Evolutionary conservation across 2,113 vertebrate genomes (phyloP), one percentile per base, ranked within the genome.

Genomic region (Thermophis baileyi): DNA sequence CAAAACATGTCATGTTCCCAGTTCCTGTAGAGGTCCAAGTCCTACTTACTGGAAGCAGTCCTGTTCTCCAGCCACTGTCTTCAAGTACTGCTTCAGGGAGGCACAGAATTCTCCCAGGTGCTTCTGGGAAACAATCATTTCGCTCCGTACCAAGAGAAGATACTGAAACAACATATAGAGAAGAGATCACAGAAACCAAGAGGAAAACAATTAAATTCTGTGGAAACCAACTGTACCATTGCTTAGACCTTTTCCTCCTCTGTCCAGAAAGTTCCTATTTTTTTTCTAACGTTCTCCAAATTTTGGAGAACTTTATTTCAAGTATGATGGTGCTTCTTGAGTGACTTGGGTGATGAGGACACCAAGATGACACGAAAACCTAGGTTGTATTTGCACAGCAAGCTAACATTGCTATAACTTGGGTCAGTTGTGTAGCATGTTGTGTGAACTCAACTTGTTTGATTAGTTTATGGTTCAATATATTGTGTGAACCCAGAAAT

Each of bases 41-140:
- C 81, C 30, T 95, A 98, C 99, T 98, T 96, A 99, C 99, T 99
- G 99, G 97, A 99, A 99, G 96, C 99, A 99, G 96, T 98, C 98
- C 95, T 96, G 95, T 93, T 98, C 97, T 53, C 98, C 97, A 0
- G 99, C 98, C 22, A 99, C 99, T 1, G 97, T 98, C 96, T 99
- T 99, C 97, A 99, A 97, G 94, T 99, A 99, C 96, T 99, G 99
- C 93, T 99, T 99, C 96, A 99, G 97, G 57, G 99, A 98, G 95
- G 98, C 98, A 91, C 99, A 98, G 27, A 99, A 99, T 69, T 99
- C 98, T 1, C 98, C 97, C 25, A 99, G 97, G 94, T 99, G 98
- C 97, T 99, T 99, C 46, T 99, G 99, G 11, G 98, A 98, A 94
- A 99, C 98, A 0, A 97, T 98, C 99, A 99, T 99, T 98, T 99